phyloP scores from a whole-genome alignment of 64 coral and sea anemone species.

The Porites lutea region DNA sequence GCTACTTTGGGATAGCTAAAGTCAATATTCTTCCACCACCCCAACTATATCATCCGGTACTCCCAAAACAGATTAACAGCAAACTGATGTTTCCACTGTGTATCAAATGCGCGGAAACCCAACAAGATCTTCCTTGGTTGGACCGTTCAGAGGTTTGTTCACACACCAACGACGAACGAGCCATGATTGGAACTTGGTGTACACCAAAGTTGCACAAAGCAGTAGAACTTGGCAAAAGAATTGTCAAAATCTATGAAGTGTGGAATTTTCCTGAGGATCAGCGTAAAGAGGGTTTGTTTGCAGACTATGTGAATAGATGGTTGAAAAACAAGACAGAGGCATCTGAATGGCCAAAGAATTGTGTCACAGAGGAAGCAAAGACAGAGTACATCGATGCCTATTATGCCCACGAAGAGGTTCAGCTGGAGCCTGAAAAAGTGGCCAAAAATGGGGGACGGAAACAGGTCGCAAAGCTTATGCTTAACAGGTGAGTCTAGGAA shows the following conservation, averaged over 20 bases:
- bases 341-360: not conserved
- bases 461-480: not conserved
- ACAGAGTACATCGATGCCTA: not conserved
- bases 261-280: slow-evolving; percentile 8
- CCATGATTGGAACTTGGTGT: not conserved
- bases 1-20: not conserved
- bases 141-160: not conserved
- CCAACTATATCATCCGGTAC: not conserved
- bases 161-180: not conserved
- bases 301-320: not conserved
- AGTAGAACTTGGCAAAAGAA: not conserved
- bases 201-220: not conserved
- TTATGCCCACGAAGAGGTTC: not conserved
- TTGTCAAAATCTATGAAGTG: slow-evolving; percentile 12
- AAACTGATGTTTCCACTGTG: slow-evolving; percentile 24
- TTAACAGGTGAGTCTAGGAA: not conserved
- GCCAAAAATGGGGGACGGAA: slow-evolving; percentile 18
- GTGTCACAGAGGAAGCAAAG: not conserved
- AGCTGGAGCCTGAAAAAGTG: not conserved
- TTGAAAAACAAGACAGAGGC: not conserved
- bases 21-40: slow-evolving; percentile 1
- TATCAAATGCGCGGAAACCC: not conserved
- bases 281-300: not conserved
- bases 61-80: not conserved
- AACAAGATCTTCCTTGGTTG: not conserved